Conservation (phyloP, 2,113 vertebrate species). For the Hydrochoerus hydrochaeris region DNA sequence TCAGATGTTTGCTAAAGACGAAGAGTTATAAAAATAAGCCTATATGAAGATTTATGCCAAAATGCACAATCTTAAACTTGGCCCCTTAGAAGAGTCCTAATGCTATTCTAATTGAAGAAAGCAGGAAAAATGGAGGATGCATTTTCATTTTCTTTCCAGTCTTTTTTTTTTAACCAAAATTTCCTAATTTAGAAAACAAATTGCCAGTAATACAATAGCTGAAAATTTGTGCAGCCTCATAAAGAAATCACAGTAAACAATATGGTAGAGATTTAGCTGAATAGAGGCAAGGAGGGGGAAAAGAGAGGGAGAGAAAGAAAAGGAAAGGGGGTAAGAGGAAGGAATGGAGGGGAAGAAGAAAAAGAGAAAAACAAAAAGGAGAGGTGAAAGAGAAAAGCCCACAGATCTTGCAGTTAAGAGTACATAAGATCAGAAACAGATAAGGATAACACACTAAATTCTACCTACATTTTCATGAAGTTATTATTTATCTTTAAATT, state of each 20-base stretch:
- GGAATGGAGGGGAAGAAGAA: accelerated
- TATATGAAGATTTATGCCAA: conserved; percentile 71
- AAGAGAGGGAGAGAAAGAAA: not conserved
- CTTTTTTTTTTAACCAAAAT: conserved; percentile 42
- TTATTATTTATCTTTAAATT: conserved; percentile 64
- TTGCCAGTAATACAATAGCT: not conserved
- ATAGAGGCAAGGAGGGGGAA: accelerated
- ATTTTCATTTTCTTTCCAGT: not conserved
- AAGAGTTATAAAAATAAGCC: conserved; percentile 63
- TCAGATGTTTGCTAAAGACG: not conserved
- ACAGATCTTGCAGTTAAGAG: not conserved
- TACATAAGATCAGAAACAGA: not conserved
- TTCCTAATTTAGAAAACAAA: conserved; percentile 55
- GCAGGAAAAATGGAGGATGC: conserved; percentile 25
- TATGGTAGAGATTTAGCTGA: not conserved
- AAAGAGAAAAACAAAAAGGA: accelerated
- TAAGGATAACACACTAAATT: not conserved
- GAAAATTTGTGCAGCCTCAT: not conserved
- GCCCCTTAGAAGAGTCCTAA: not conserved
- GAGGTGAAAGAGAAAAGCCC: not conserved
- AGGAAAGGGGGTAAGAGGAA: accelerated
- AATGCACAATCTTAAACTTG: conserved; percentile 64
- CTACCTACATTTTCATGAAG: conserved; percentile 68
- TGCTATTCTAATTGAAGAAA: conserved; percentile 64
- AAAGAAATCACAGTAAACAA: not conserved